Conservation (phyloP, 2,113 vertebrate genomes). For the Edolisoma coerulescens region DNA sequence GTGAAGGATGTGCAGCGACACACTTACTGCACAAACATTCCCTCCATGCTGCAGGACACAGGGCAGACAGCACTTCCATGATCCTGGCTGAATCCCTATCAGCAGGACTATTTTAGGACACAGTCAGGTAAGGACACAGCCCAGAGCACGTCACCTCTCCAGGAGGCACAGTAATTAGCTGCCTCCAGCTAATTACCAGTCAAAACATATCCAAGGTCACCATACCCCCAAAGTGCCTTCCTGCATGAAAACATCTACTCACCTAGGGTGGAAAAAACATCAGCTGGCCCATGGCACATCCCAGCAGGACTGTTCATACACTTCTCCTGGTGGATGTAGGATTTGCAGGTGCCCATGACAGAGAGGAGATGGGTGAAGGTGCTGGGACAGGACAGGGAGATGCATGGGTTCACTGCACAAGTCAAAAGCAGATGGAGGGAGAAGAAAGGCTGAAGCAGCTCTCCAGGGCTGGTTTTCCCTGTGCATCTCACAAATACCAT, state of each 20-base stretch:
- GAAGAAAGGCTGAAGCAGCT: not conserved
- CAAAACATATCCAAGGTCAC: not conserved
- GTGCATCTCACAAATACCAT: not conserved
- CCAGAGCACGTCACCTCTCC: not conserved
- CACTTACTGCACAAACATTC: not conserved
- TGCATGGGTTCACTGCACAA: accelerated
- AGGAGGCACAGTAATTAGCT: not conserved
- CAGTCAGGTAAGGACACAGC: not conserved
- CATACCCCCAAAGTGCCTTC: not conserved
- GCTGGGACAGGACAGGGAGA: not conserved
- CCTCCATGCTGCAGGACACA: not conserved
- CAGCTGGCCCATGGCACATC: not conserved
- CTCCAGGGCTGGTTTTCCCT: not conserved
- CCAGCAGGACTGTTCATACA: not conserved
- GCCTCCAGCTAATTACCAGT: not conserved
- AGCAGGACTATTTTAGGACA: not conserved
- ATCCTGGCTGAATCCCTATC: not conserved
- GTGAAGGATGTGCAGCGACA: not conserved
- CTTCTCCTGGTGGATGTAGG: not conserved
- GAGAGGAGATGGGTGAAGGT: not conserved
- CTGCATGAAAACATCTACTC: not conserved
- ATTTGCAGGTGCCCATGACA: not conserved
- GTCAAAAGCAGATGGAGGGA: not conserved
- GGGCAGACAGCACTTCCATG: not conserved
- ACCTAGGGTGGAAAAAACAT: not conserved